phyloP scores from a whole-genome alignment of 2,797 vertebrate genomes.

The Acrossocheilus fasciatus region DNA sequence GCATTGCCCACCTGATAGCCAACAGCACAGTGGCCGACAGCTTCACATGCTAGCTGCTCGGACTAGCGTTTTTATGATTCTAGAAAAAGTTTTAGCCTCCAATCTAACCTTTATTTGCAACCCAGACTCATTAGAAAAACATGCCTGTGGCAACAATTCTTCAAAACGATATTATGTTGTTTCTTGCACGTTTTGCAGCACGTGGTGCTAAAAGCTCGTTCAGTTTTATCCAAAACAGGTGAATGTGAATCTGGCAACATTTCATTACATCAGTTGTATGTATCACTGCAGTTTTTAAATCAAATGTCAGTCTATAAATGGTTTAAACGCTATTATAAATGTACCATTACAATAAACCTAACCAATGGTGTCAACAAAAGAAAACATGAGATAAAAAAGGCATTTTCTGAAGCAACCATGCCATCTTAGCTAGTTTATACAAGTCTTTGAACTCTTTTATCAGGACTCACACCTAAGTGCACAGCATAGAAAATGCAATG shows the following conservation, averaged over 20 bases:
- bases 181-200: background rate
- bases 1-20: constrained; percentile 70
- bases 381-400: background rate
- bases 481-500: background rate
- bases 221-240: too few relatives aligned
- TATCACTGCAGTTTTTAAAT: background rate
- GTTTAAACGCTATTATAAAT: background rate
- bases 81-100: background rate
- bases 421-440: too few relatives aligned
- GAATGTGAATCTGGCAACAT: too few relatives aligned
- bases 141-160: background rate
- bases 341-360: background rate
- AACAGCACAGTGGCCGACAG: background rate
- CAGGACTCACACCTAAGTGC: background rate
- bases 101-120: background rate
- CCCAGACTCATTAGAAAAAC: background rate
- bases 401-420: background rate
- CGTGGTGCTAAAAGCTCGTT: background rate
- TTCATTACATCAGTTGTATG: background rate
- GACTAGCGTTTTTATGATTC: constrained; percentile 8
- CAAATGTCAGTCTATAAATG: background rate
- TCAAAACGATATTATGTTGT: background rate
- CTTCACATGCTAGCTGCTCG: constrained; percentile 5
- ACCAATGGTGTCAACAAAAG: background rate
- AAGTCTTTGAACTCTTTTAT: background rate